Conservation (phyloP, 2,888 invertebrate genomes). For the Plebejus melissa region DNA sequence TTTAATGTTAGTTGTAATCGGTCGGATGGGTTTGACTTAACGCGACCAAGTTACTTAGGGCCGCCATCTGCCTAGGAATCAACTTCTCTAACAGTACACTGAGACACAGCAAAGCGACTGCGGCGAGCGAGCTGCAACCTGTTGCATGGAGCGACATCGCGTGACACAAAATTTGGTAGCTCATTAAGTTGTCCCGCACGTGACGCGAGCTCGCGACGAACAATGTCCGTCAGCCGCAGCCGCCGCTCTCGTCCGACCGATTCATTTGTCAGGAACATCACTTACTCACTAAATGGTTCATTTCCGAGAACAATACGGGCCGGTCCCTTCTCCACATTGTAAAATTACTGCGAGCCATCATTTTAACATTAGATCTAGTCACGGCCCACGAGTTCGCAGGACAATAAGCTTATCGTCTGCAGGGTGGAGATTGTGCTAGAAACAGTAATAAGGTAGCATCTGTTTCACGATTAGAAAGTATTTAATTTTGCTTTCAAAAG, state of each 20-base stretch:
- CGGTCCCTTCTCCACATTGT: background rate
- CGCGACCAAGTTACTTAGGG: too few species aligned
- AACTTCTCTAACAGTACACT: background rate
- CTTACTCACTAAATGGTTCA: background rate
- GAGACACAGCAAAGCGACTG: background rate
- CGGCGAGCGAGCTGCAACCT: background rate
- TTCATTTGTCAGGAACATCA: slow-evolving; percentile 11
- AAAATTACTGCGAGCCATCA: background rate
- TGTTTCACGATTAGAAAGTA: background rate
- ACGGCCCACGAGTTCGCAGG: background rate
- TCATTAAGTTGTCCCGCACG: background rate
- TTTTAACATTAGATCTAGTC: background rate
- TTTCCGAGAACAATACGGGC: background rate
- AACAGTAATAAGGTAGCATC: background rate
- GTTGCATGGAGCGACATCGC: background rate
- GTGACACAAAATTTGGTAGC: background rate
- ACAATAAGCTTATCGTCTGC: background rate
- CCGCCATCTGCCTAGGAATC: too few species aligned
- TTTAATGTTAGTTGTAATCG: too few species aligned
- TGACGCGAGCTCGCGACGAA: background rate
- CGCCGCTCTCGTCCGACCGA: background rate
- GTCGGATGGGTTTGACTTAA: too few species aligned
- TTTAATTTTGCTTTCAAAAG: background rate
- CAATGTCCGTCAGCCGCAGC: slow-evolving; percentile 8
- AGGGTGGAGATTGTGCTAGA: background rate